A percentile compares a stretch with the other conserved stretches of the same genome.
Conservation (phyloP, 2,113 vertebrate species). For the Esox niger region DNA sequence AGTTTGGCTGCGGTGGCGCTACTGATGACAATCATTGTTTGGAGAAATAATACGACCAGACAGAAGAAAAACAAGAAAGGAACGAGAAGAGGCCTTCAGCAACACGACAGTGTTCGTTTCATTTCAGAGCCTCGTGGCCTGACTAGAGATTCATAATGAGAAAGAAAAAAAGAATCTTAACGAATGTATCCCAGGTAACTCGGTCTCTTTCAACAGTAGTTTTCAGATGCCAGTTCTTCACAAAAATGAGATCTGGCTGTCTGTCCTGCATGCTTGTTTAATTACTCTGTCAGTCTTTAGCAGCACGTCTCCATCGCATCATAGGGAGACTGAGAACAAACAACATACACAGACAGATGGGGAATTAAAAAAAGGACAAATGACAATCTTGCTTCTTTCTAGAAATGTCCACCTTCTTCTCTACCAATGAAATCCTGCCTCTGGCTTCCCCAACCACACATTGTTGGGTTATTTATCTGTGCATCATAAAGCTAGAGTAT, state of each 20-base stretch:
- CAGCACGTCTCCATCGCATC: too few relatives aligned
- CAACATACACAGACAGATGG: neutral
- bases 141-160: slow-evolving; percentile 33
- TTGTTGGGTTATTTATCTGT: slow-evolving; percentile 19
- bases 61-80: slow-evolving; percentile 4
- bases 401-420: too few relatives aligned
- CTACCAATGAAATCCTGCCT: too few relatives aligned
- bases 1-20: slow-evolving; percentile 36
- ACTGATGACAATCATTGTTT: slow-evolving; percentile 58
- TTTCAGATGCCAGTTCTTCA: slow-evolving; percentile 42
- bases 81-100: slow-evolving; percentile 1
- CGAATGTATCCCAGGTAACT: slow-evolving; percentile 28
- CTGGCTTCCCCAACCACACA: too few relatives aligned
- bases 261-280: slow-evolving; percentile 23
- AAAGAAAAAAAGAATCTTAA: slow-evolving; percentile 52
- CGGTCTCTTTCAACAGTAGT: too few relatives aligned
- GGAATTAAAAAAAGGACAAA: neutral
- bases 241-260: neutral
- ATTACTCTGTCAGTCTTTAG: slow-evolving; percentile 28
- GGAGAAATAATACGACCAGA: slow-evolving; percentile 11
- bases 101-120: neutral
- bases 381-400: too few relatives aligned
- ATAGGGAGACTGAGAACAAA: too few relatives aligned
- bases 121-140: slow-evolving; percentile 14
- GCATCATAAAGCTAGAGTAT: slow-evolving; percentile 9